These are phyloP conservation scores for Temnothorax nylanderi DNA, from an alignment of 1,140 invertebrate genomes.

Conservation along the genomic window DNA sequence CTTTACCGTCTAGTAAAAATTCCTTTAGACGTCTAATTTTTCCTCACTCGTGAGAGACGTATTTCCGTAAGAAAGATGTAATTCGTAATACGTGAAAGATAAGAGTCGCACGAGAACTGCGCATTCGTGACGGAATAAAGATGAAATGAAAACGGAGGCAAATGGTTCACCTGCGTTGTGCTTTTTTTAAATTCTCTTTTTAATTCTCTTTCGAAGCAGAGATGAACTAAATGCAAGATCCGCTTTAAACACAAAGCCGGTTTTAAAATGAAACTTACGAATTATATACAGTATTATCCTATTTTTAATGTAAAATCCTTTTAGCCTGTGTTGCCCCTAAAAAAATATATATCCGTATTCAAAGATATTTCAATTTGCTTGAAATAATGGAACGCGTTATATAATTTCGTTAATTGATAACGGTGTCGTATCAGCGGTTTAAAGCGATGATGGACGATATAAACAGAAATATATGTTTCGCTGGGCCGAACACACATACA, in stretches of 20 bases:
- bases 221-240: background rate
- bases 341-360: background rate
- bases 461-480: conserved; percentile 45
- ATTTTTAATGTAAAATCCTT: background rate
- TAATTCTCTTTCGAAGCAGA: background rate
- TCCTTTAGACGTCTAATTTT: conserved; percentile 7
- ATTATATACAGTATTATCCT: background rate
- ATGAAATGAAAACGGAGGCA: background rate
- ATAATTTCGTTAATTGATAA: background rate
- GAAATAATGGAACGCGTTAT: background rate
- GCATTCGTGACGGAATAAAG: conserved; percentile 18
- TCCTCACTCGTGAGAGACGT: background rate
- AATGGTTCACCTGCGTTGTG: background rate
- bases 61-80: conserved; percentile 19
- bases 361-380: background rate
- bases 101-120: conserved; percentile 5
- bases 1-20: background rate
- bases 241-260: background rate
- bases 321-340: background rate
- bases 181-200: conserved; percentile 28
- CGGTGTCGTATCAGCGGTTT: background rate
- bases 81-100: conserved; percentile 14
- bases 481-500: conserved; percentile 26
- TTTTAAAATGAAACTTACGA: background rate
- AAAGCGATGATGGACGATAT: background rate